Percentiles rank a stretch among this genome's conserved stretches.
Evolutionary conservation across 2,888 invertebrate genomes (phyloP).

Genomic region (Synergus japonicus): DNA sequence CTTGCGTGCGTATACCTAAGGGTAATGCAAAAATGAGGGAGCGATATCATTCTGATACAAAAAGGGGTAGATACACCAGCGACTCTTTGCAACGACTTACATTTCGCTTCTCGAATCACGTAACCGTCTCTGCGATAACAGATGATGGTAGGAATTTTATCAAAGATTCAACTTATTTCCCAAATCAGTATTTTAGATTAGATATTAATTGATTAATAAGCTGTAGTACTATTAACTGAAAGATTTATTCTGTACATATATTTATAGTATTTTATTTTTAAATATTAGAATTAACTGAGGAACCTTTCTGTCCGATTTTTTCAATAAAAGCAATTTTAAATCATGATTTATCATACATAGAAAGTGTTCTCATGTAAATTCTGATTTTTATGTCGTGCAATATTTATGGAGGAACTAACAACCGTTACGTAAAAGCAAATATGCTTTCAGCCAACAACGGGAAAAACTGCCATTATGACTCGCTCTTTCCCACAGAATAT

Average conservation of each 20-base stretch:
- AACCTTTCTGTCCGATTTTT: not conserved
- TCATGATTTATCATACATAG: not conserved
- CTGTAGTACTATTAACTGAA: too few species aligned
- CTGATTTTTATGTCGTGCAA: not conserved
- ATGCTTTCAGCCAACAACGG: not conserved
- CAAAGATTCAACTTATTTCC: not conserved
- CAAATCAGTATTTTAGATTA: not conserved
- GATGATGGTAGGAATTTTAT: not conserved
- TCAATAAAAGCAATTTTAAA: not conserved
- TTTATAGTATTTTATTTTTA: not conserved
- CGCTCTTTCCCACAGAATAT: not conserved
- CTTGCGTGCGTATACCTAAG: not conserved
- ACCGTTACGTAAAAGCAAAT: not conserved
- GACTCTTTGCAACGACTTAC: slow-evolving; percentile 14
- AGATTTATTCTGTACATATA: too few species aligned
- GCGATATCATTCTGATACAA: slow-evolving; percentile 46
- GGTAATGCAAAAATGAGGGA: not conserved
- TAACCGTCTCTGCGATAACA: not conserved
- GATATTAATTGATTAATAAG: not conserved
- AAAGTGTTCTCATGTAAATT: not conserved
- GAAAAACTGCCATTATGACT: slow-evolving; percentile 1
- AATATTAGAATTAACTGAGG: too few species aligned
- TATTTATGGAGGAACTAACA: not conserved
- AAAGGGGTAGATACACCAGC: slow-evolving; percentile 41
- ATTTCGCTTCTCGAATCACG: slow-evolving; percentile 26